Base-by-base conservation (phyloP, 2,113 vertebrate species). In the Ranitomeya imitator region DNA sequence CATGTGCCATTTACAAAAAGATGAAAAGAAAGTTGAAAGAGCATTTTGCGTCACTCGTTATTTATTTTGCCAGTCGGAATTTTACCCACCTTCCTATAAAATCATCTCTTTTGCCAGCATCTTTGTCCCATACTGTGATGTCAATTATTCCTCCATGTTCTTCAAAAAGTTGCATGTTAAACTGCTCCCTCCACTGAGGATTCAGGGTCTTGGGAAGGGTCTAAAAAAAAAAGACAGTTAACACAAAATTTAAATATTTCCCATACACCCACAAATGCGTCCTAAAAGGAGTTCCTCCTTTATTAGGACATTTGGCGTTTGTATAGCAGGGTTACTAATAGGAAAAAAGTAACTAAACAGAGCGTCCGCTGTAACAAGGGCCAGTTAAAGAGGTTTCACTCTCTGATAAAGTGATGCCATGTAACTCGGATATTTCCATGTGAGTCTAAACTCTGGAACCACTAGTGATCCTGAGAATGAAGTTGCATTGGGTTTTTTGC, bases 121-220 rank as follows among this genome's bases (percentile, higher is more conserved):
- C 98, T 95, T 95, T 99, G 93, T 99, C 97, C 98, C 98, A 99
- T 26, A 98, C 96, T 0, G 98, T 98, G 90, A 99, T 97, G 92
- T 99, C 97, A 85, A 99, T 95, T 86, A 95, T 94, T 21, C 97
- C 97, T n/a, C 97, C 97, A 90, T 94, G 95, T 91, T 99, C 97
- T 16, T 99, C 97, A 91, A 97, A 98, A 87, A 99, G 93, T 94
- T 99, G 97, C 92, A 99, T 99, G 93, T 99, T 98, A 95, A 99
- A 99, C 93, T 99, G 98, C 90, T 99, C 98, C 73, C 97, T 96
- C 98, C 98, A 99, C 91, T 97, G 97, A 83, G 98, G 98, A 95
- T 97, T 98, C 92, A 99, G 92, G 1, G 97, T 97, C 96, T 99
- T 99, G 77, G 96, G 94, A 92, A 98, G 95, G 69, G 96, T 97